A percentile compares a stretch with the other conserved stretches of the same genome.
phyloP scores from a whole-genome alignment of 2,797 vertebrate species.

The Ptychobarbus kaznakovi region DNA sequence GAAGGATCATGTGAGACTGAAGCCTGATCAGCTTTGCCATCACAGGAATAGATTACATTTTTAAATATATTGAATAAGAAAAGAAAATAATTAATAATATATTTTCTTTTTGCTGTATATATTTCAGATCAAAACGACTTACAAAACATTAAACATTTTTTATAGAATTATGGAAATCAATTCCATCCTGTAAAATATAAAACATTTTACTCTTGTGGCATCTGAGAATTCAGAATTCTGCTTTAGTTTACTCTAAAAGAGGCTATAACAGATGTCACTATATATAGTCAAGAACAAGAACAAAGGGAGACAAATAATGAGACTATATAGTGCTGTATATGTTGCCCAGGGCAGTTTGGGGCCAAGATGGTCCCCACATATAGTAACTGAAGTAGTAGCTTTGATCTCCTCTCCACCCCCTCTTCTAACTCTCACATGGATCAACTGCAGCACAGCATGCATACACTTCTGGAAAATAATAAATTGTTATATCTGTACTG shows the following conservation, averaged over 20 bases:
- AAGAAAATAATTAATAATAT: background rate
- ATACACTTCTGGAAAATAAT: background rate
- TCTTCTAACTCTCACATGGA: slow-evolving; percentile 18
- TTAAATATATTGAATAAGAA: background rate
- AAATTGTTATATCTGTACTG: slow-evolving; percentile 9
- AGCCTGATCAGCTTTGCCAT: background rate
- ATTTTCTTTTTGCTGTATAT: background rate
- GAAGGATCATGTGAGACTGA: background rate
- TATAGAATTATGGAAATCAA: background rate
- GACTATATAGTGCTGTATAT: slow-evolving; percentile 40
- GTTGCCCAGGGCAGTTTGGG: slow-evolving; percentile 28
- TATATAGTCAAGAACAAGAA: slow-evolving; percentile 39
- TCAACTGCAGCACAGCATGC: slow-evolving; percentile 22
- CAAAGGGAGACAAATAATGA: slow-evolving; percentile 51
- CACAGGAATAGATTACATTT: background rate
- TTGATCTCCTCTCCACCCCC: slow-evolving; percentile 35
- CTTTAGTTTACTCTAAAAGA: slow-evolving; percentile 6
- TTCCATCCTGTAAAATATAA: background rate
- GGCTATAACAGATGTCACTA: slow-evolving; percentile 15
- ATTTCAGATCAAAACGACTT: background rate
- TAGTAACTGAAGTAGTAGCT: slow-evolving; percentile 47
- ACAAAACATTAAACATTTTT: background rate
- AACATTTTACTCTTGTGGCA: background rate
- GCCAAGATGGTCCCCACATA: slow-evolving; percentile 37
- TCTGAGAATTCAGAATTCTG: background rate